These are phyloP conservation scores for Epicampocera succincta DNA, from an alignment of 2,888 invertebrate species.

Conservation along the genomic window DNA sequence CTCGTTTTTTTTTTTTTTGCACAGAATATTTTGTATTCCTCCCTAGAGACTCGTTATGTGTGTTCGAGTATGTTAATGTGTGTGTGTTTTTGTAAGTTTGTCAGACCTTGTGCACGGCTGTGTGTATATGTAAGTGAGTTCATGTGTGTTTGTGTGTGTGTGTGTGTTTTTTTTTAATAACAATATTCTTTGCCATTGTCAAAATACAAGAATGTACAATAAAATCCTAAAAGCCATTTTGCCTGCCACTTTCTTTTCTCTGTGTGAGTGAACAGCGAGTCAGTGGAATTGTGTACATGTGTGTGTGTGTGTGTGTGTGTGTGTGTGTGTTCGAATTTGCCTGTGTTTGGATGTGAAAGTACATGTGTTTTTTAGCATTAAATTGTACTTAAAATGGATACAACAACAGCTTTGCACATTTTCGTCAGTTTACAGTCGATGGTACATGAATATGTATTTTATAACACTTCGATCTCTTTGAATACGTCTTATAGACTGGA, in stretches of 20 bases:
- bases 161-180: conserved; percentile 24
- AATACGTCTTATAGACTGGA: neutral
- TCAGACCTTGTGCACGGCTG: too few relatives aligned
- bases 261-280: conserved; percentile 1
- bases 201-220: conserved; percentile 61
- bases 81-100: neutral
- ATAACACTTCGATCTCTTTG: neutral
- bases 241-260: conserved; percentile 47
- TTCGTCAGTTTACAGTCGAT: neutral
- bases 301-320: neutral
- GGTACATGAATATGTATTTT: conserved; percentile 1
- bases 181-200: conserved; percentile 59
- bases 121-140: neutral
- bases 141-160: neutral
- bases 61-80: conserved; percentile 3
- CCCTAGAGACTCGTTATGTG: conserved; percentile 28
- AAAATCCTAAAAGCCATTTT: conserved; percentile 63
- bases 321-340: neutral
- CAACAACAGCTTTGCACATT: conserved; percentile 25
- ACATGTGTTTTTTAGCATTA: conserved; percentile 43
- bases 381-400: conserved; percentile 45
- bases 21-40: conserved; percentile 47
- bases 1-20: neutral
- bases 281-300: neutral
- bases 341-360: neutral